Base-by-base conservation (phyloP, 2,797 vertebrate species). In the Karalla daura region DNA sequence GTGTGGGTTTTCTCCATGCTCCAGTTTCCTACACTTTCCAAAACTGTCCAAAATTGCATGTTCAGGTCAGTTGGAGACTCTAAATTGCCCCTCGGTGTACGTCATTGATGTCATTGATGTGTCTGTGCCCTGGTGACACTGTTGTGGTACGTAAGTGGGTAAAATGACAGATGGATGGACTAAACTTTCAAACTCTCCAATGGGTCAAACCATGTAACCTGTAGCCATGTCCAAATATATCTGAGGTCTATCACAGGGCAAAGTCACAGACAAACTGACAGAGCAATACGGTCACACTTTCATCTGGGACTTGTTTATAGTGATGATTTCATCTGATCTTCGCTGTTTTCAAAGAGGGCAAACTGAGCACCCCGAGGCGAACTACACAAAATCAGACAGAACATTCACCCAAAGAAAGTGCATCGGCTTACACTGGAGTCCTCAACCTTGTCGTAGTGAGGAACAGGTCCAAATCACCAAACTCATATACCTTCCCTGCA, bases 361-460 rank as follows among this genome's bases (percentile, higher is more conserved):
- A 53, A 37, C 15, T 23, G 27, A 32, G 20, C 41, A 41, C 11
- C 32, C 8, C 21, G 15, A 59, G 27, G 25, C 27, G 20, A 44
- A 50, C 15, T 15, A 45, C 33, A 45, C 21, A 46, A 44, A 59
- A 40, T 53, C 40, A 49, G 5, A 33, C 41, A 28, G 18, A 56
- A 41, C 35, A 17, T 13, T 13, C 7, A n/a, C 15, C 39, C 2
- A 59, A 15, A 33, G n/a, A 47, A 36, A n/a, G 11, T 20, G 12
- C 3, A 1, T 2, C 4, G 15, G 14, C 37, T 44, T 13, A 36
- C 11, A 32, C n/a, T 1, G 33, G 58, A 65, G 11, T 14, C 25
- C 4, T 17, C 33, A 15, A 53, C 24, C 13, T 30, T 54, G 52
- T 44, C 30, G 24, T 37, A 23, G 36, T 45, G 25, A 59, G 21